Base-by-base conservation (phyloP, 2,888 invertebrate genomes). In the Amaurobius ferox region DNA sequence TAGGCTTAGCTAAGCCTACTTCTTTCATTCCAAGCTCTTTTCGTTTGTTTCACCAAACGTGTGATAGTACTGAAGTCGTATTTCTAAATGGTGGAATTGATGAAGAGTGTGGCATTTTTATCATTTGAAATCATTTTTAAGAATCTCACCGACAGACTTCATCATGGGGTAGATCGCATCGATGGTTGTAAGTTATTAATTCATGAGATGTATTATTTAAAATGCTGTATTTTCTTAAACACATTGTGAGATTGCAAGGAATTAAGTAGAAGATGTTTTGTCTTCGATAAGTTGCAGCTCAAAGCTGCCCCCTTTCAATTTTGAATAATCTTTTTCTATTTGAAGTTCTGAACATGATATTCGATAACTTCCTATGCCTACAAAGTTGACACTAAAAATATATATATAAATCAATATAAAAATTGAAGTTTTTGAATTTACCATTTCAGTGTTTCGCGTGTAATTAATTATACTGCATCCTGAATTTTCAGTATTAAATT, bases 211-310 rank as follows among this genome's bases (percentile, higher is more conserved):
- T 83, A 77, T 83, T 77, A 72, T 83, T 83, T 83, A 83, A 44
- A 62, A 72, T 64, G 66, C 70, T 48, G 66, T 77, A 83, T 83
- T 77, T 83, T 83, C 83, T 71, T 83, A 71, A 83, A 29, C 71
- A 48, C 67, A 62, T 39, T 55, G 66, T 48, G 61, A 73, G 55
- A 26, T 77, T 64, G 48, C 44, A 9, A 67, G 32, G 29, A 77
- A 48, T 83, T 66, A 62, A 35, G 83, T 73, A 55, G 80, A 77
- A 83, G 83, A 83, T 66, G 39, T 23, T 71, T 80, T 77, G 48
- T 83, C 77, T 77, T 83, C 83, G 9, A 48, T 40, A 72, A 72
- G 77, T 64, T 83, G 44, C 77, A 72, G 72, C 77, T 35, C 13
- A 55, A 32, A 48, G 83, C 83, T 77, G 83, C 39, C 28, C 55